These are phyloP conservation scores for Morone saxatilis DNA, from an alignment of 2,113 vertebrate species.

Conservation along the genomic window DNA sequence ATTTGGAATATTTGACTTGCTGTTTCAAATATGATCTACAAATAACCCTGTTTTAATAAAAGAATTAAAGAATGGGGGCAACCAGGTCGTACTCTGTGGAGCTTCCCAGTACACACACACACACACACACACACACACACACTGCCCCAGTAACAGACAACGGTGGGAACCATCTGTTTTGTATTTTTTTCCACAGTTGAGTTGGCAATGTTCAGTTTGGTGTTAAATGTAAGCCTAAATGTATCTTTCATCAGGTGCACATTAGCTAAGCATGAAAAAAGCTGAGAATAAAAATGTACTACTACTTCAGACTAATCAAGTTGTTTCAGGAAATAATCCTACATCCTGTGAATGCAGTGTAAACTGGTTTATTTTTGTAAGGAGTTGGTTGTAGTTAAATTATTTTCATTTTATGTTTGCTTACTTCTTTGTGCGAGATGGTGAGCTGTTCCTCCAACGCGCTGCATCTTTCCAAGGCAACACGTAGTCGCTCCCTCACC, in stretches of 20 bases:
- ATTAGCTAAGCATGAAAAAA: no score
- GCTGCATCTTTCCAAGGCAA: constrained; percentile 96
- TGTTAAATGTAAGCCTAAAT: background rate
- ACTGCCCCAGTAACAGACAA: background rate
- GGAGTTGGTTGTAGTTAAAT: no score
- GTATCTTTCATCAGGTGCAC: background rate
- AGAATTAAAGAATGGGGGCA: no score
- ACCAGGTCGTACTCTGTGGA: background rate
- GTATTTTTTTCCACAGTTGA: no score
- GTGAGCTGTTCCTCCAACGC: constrained; percentile 94
- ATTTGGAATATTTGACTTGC: background rate
- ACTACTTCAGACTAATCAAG: background rate
- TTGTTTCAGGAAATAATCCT: background rate
- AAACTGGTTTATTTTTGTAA: no score
- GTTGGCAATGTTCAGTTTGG: background rate
- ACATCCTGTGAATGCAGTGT: background rate
- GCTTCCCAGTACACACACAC: background rate
- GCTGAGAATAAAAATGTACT: background rate
- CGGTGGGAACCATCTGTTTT: background rate
- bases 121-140: no score
- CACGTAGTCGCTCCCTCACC: constrained; percentile 95
- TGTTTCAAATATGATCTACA: background rate
- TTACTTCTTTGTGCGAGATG: constrained; percentile 94
- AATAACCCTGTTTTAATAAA: background rate
- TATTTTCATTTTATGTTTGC: constrained; percentile 19